These are phyloP conservation scores for Zaprionus lineosus DNA, from an alignment of 2,888 invertebrate species.

Conservation along the genomic window DNA sequence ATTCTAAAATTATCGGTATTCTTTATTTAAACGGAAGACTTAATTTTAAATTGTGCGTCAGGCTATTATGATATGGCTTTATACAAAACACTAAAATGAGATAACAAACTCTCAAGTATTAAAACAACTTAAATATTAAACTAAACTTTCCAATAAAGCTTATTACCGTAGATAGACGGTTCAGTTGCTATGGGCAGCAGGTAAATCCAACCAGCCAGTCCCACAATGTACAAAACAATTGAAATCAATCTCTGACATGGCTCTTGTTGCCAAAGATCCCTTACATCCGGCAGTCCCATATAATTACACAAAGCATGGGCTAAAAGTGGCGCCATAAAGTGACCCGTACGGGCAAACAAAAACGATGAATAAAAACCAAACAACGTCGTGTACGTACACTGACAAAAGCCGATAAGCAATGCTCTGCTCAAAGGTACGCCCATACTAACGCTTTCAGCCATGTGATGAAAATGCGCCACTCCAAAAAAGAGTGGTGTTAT, in stretches of 20 bases:
- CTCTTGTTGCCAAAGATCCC: conserved; percentile 86
- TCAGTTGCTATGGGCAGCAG: conserved; percentile 90
- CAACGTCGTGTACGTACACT: conserved; percentile 94
- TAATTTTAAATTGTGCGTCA: conserved; percentile 28
- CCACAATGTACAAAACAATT: conserved; percentile 87
- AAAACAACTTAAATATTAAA: conserved; percentile 41
- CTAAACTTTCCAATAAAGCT: conserved; percentile 84
- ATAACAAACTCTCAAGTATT: conserved; percentile 38
- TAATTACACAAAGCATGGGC: conserved; percentile 98
- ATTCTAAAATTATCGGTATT: conserved; percentile 9
- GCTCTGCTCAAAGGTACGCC: conserved; percentile 89
- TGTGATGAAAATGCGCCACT: conserved; percentile 96
- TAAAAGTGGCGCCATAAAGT: conserved; percentile 92
- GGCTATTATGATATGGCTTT: conserved; percentile 44
- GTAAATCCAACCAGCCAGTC: conserved; percentile 90
- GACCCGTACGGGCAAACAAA: conserved; percentile 94
- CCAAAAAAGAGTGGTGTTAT: conserved; percentile 96
- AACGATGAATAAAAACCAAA: conserved; percentile 98
- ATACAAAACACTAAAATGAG: conserved; percentile 20
- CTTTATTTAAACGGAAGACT: conserved; percentile 56
- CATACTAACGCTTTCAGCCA: conserved; percentile 89
- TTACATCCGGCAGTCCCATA: conserved; percentile 96
- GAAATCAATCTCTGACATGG: conserved; percentile 86
- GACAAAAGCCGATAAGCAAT: conserved; percentile 90
- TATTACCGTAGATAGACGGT: conserved; percentile 86